phyloP scores from a whole-genome alignment of 2,113 vertebrate genomes.

The Madoqua kirkii region DNA sequence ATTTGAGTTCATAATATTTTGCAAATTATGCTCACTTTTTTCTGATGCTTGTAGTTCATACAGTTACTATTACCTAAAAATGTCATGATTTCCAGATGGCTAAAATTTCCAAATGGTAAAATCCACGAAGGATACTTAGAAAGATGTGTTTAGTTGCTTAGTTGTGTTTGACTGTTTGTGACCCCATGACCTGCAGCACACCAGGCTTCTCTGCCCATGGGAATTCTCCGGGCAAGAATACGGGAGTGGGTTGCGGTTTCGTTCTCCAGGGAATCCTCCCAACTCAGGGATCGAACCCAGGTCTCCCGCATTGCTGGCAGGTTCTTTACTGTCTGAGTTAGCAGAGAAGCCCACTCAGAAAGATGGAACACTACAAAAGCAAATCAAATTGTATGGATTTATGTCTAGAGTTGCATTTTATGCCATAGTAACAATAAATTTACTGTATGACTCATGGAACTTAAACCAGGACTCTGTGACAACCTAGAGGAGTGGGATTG shows the following conservation, averaged over 20 bases:
- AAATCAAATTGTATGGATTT: neutral
- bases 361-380: neutral
- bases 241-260: accelerated
- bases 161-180: accelerated
- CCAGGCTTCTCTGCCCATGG: neutral
- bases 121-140: neutral
- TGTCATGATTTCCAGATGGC: neutral
- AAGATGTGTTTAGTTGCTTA: neutral
- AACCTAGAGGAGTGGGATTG: neutral
- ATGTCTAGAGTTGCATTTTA: neutral
- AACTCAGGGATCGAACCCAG: neutral
- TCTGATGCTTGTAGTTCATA: neutral
- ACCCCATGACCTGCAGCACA: neutral
- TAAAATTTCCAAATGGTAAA: neutral
- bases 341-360: neutral
- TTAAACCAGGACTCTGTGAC: neutral
- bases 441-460: neutral
- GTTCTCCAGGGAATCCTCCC: neutral
- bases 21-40: neutral
- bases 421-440: neutral
- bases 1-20: neutral
- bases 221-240: neutral
- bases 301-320: neutral
- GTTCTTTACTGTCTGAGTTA: neutral
- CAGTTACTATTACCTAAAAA: neutral